phyloP scores from a whole-genome alignment of 2,797 vertebrate species.

The Nasua narica region DNA sequence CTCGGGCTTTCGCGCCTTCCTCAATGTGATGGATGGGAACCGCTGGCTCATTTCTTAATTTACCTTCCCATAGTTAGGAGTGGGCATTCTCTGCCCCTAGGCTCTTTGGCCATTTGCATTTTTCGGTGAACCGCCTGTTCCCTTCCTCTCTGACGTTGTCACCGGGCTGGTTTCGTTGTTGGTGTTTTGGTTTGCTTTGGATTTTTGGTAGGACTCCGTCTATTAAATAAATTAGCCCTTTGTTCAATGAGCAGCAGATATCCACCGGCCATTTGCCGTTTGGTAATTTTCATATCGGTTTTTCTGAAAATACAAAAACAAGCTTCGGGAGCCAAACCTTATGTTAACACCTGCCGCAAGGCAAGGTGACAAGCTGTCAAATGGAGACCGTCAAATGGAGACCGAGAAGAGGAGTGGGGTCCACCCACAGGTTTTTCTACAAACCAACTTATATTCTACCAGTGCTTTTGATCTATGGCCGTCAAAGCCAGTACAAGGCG shows the following conservation, averaged over 20 bases:
- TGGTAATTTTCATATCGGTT: constrained; percentile 22
- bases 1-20: neutral
- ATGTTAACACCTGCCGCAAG: neutral
- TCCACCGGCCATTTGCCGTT: neutral
- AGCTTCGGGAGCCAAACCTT: neutral
- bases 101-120: neutral
- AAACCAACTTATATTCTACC: neutral
- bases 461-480: neutral
- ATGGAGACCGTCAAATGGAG: too few species aligned
- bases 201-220: neutral
- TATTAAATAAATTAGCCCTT: neutral
- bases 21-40: neutral
- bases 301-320: neutral
- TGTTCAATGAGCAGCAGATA: neutral
- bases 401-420: neutral
- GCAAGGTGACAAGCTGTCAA: neutral
- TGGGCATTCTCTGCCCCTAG: too few species aligned
- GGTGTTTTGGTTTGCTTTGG: neutral
- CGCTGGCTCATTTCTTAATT: neutral
- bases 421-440: neutral
- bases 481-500: neutral
- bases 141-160: neutral
- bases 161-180: neutral
- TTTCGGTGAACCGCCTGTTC: neutral
- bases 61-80: neutral